Evolutionary conservation across 2,113 vertebrate genomes (phyloP), one percentile per base, ranked within the genome.

Genomic region (Phaetusa simplex): DNA sequence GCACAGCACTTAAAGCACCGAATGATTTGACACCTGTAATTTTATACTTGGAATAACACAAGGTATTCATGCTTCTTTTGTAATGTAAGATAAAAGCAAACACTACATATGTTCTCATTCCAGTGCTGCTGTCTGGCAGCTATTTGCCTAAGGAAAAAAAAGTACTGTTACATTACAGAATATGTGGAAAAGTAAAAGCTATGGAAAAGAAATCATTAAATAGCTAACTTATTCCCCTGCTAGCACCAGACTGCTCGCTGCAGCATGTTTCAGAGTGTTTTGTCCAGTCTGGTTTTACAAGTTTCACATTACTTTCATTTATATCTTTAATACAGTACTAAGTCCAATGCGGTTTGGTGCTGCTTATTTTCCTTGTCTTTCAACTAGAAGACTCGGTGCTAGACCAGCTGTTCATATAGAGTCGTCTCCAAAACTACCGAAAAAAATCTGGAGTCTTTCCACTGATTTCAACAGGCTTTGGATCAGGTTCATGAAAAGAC

Each of bases 31-130:
- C 88, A 96, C 70, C 86, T 97, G 88, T 92, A 95, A 96, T 96
- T 97, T 95, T 88, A 97, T 86, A 97, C 94, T 83, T 95, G 83
- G 81, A 95, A 89, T 95, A 97, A 84, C 88, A 96, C 67, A 92
- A 91, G 72, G 77, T 84, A 95, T 93, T 96, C 90, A 85, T 80
- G 69, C 70, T 94, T 88, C 83, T 91, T 95, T 93, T 96, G 95
- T 95, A 93, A 95, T 76, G 58, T 45, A 92, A 89, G 84, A 96
- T 95, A 94, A 95, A 97, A 95, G 94, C 70, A 92, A 97, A 94
- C 77, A 65, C 80, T 91, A 93, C 49, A 62, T 91, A 82, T 72
- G 78, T 95, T 95, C 96, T 95, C 89, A 93, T 91, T 95, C 88
- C 77, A 93, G n/a, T 82, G 62, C 61, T 90, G 90, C 90, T 95